phyloP scores from a whole-genome alignment of 2,888 invertebrate genomes.

The Tipula helvola region DNA sequence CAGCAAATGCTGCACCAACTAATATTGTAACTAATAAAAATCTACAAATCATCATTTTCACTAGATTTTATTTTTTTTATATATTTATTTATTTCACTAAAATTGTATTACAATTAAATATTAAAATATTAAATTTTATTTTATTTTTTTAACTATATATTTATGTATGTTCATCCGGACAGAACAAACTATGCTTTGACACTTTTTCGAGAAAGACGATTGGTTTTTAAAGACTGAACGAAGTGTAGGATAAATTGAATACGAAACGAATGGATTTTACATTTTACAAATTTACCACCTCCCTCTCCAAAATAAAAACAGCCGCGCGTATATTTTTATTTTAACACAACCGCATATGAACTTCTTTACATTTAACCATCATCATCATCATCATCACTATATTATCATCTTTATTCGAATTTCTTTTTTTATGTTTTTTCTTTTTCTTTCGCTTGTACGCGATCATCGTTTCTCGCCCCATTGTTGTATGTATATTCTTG shows the following conservation, averaged over 20 bases:
- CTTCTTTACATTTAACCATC: conserved; percentile 4
- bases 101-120: neutral
- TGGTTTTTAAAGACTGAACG: conserved; percentile 36
- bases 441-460: neutral
- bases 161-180: conserved; percentile 35
- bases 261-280: neutral
- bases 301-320: neutral
- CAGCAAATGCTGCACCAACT: conserved; percentile 23
- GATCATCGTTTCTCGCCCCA: neutral
- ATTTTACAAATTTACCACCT: neutral
- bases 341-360: neutral
- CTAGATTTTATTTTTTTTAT: neutral
- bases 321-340: neutral
- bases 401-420: neutral
- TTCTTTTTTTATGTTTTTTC: neutral
- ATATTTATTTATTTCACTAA: conserved; percentile 9
- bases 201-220: conserved; percentile 34
- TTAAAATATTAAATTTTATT: conserved; percentile 10
- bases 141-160: conserved; percentile 13
- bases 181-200: conserved; percentile 38
- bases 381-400: neutral
- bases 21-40: conserved; percentile 27
- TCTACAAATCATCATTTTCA: conserved; percentile 29
- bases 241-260: conserved; percentile 16
- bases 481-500: neutral